phyloP scores from a whole-genome alignment of 1,140 invertebrate species.

The Radopholus similis region DNA sequence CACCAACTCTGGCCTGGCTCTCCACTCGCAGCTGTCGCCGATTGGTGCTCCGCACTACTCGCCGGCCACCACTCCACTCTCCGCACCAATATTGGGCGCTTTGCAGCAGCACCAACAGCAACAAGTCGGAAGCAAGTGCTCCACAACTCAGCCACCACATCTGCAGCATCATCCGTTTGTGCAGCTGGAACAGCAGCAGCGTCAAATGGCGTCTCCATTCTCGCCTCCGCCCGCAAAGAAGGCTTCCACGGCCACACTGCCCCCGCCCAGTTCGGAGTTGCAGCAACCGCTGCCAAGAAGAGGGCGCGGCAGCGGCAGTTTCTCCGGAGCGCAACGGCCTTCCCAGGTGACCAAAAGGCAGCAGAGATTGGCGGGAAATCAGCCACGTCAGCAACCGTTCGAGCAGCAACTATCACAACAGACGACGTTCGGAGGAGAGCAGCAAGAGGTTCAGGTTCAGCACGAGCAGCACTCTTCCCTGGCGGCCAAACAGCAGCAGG shows the following conservation, averaged over 20 bases:
- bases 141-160: background rate
- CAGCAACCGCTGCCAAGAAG: background rate
- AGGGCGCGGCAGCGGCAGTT: conserved; percentile 2
- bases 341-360: background rate
- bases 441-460: too few relatives aligned
- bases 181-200: too few relatives aligned
- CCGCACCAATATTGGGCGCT: background rate
- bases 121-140: background rate
- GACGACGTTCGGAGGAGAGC: too few relatives aligned
- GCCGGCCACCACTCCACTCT: background rate
- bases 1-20: background rate
- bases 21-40: background rate
- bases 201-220: too few relatives aligned
- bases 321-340: background rate
- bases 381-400: background rate
- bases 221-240: background rate
- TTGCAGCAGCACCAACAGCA: background rate
- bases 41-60: background rate
- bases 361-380: background rate
- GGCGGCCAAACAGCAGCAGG: too few relatives aligned
- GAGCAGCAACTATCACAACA: background rate
- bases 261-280: background rate
- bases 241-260: background rate
- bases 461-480: too few relatives aligned
- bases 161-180: background rate